A percentile compares a stretch with the other conserved stretches of the same genome.
Evolutionary conservation across 37 sponge, comb jelly and placozoan genomes (phyloP).

Genomic region (Amphimedon queenslandica): DNA sequence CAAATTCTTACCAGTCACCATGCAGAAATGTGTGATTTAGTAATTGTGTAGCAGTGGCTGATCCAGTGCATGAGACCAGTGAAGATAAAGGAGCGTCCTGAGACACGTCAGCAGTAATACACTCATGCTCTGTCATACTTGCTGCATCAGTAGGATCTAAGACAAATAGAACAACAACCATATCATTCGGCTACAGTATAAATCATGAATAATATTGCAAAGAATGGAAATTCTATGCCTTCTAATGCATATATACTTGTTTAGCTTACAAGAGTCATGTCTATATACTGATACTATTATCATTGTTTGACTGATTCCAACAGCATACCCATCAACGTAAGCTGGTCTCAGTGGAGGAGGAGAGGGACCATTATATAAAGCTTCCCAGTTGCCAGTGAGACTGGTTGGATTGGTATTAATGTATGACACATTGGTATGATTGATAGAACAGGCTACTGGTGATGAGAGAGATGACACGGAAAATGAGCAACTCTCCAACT

Average conservation of each 20-base stretch:
- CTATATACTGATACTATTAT: slow-evolving; percentile 26
- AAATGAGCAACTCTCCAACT: slow-evolving; percentile 22
- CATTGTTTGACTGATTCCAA: slow-evolving; percentile 35
- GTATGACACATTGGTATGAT: slow-evolving; percentile 18
- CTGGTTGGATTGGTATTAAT: slow-evolving; percentile 45
- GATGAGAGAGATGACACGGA: no score
- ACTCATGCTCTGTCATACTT: slow-evolving; percentile 12
- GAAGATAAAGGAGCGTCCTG: slow-evolving; percentile 27
- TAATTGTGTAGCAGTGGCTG: slow-evolving; percentile 10
- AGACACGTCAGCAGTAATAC: slow-evolving; percentile 12
- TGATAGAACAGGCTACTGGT: slow-evolving; percentile 5
- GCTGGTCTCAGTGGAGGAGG: slow-evolving; percentile 38
- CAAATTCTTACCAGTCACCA: slow-evolving; percentile 58
- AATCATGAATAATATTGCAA: no score
- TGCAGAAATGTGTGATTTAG: slow-evolving; percentile 57
- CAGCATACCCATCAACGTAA: slow-evolving; percentile 38
- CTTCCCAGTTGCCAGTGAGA: slow-evolving; percentile 29
- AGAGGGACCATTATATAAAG: slow-evolving; percentile 16
- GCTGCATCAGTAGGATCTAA: slow-evolving; percentile 53
- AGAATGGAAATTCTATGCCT: no score
- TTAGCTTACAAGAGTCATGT: slow-evolving; percentile 32
- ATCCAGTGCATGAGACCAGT: slow-evolving; percentile 8
- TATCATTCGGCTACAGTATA: no score
- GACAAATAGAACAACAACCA: neutral
- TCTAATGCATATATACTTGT: neutral